Evolutionary conservation across 2,113 vertebrate genomes (phyloP).

Genomic region (Condylura cristata): DNA sequence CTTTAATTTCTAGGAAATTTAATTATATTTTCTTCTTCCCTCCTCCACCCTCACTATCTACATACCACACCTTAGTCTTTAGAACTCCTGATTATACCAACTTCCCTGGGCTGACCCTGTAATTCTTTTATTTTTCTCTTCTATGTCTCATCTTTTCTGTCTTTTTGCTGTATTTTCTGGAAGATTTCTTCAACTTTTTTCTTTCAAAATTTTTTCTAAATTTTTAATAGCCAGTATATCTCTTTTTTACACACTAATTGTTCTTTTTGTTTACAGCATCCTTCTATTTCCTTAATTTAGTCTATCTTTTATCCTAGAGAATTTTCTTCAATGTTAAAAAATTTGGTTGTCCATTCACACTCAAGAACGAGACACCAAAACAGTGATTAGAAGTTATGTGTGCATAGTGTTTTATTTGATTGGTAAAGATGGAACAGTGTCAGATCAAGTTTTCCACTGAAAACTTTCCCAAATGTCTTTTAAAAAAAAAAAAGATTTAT

Average conservation of each 20-base stretch:
- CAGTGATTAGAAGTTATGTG: not conserved
- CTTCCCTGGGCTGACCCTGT: not conserved
- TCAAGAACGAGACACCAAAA: conserved; percentile 1
- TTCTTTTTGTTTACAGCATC: not conserved
- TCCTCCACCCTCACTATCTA: no score
- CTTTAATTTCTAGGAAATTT: conserved; percentile 10
- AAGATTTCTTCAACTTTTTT: conserved; percentile 1
- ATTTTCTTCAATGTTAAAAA: not conserved
- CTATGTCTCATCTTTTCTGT: not conserved
- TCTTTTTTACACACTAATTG: not conserved
- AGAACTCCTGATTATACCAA: not conserved
- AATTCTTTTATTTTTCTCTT: not conserved
- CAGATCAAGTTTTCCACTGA: not conserved
- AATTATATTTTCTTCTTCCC: not conserved
- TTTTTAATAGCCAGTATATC: not conserved
- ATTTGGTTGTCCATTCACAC: not conserved
- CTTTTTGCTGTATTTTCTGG: conserved; percentile 25
- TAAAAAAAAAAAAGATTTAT: no score
- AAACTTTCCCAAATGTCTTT: no score
- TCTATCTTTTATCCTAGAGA: not conserved
- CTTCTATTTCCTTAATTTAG: not conserved
- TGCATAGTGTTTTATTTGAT: not conserved
- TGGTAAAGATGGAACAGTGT: not conserved
- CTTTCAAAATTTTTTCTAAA: not conserved
- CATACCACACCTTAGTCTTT: not conserved